phyloP scores from a whole-genome alignment of 2,113 vertebrate species.

The Arizona elegans region DNA sequence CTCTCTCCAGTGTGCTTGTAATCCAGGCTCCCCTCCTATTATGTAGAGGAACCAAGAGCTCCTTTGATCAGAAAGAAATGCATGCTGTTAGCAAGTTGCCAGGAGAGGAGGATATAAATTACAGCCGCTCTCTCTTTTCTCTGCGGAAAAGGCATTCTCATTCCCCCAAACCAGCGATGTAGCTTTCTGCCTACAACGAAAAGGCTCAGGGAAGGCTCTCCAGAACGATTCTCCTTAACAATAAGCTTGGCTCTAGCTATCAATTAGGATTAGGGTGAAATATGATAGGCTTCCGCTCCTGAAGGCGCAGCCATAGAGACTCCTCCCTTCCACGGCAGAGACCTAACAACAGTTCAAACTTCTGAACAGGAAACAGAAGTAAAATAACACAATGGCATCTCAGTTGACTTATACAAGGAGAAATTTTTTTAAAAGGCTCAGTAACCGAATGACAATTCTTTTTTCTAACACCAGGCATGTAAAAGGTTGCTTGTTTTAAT shows the following conservation, averaged over 20 bases:
- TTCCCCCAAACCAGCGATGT: conserved; percentile 29
- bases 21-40: conserved; percentile 35
- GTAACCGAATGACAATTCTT: neutral
- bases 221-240: conserved; percentile 66
- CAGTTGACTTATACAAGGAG: neutral
- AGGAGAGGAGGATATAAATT: conserved; percentile 20
- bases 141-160: conserved; percentile 12
- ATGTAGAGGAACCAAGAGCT: neutral
- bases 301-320: conserved; percentile 70
- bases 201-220: conserved; percentile 44
- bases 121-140: neutral
- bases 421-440: neutral
- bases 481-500: too few relatives aligned
- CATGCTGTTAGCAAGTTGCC: conserved; percentile 41
- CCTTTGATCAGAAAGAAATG: conserved; percentile 13
- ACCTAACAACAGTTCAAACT: conserved; percentile 65
- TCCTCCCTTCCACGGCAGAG: conserved; percentile 65
- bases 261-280: conserved; percentile 82
- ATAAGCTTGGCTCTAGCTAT: conserved; percentile 71
- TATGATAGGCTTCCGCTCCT: conserved; percentile 70
- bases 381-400: conserved; percentile 32
- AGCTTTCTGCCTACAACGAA: conserved; percentile 12
- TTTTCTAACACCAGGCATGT: neutral
- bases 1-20: conserved; percentile 43
- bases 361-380: conserved; percentile 52